phyloP scores from a whole-genome alignment of 2,113 vertebrate genomes.

The Crypturellus undulatus region DNA sequence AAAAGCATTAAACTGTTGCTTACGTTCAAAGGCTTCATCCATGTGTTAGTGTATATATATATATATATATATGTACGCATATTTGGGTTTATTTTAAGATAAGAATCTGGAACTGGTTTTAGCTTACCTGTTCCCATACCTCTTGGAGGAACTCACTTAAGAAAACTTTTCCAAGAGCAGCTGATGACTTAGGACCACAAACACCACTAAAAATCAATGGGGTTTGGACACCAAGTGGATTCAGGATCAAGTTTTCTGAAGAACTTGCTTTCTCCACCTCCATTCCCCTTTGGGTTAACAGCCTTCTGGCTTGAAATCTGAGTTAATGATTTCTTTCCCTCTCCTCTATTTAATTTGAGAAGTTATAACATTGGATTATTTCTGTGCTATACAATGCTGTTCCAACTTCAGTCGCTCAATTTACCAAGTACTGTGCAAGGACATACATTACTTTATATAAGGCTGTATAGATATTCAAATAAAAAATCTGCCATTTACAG shows the following conservation, averaged over 20 bases:
- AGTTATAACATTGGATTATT: neutral
- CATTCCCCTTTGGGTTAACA: neutral
- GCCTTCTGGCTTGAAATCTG: neutral
- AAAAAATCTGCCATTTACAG: neutral
- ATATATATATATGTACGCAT: neutral
- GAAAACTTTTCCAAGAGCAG: neutral
- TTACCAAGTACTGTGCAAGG: neutral
- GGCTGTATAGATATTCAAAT: neutral
- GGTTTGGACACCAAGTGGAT: neutral
- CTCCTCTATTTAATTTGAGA: neutral
- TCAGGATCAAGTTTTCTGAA: neutral
- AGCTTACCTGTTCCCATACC: neutral
- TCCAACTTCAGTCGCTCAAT: neutral
- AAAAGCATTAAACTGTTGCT: neutral
- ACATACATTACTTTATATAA: neutral
- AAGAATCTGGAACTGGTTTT: neutral
- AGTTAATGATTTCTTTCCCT: neutral
- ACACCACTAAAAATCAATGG: neutral
- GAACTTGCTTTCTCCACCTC: neutral
- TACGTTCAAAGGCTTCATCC: neutral
- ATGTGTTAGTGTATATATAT: neutral
- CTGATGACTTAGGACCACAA: neutral
- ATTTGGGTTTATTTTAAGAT: neutral
- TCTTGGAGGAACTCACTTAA: neutral
- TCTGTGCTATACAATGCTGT: neutral